Base-by-base conservation (phyloP, 2,888 invertebrate species). In the Cactoblastis cactorum region DNA sequence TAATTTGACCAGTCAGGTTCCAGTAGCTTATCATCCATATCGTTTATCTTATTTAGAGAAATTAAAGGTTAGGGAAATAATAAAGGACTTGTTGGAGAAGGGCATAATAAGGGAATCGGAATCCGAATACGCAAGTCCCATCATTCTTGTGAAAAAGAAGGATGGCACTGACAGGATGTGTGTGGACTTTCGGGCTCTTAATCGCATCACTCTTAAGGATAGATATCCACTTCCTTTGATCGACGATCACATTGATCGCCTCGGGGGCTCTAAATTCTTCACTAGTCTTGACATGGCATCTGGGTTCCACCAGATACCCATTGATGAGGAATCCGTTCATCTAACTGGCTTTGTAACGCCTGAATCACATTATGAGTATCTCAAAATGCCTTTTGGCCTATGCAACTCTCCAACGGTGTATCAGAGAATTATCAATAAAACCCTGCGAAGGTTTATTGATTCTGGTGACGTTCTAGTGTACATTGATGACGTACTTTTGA, bases 91-190 rank as follows among this genome's bases (percentile, higher is more conserved):
- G 2, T 9, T 14, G 3, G 49, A 49, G 1, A 49, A 49, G 11
- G 37, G 37, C 3, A 43, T 49, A 14, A 22, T 49, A 9, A 11
- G 41, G 32, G 34, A 43, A 11, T 49, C 49, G 19, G 9, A 22
- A 1, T 49, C 49, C 1, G 49, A 49, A 15, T 49, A 43, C 19
- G 14, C 49, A 2, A 49, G 49, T 12, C 49, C 49, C 3, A 49
- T 49, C 4, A 32, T 49, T 8, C 33, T 49, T 0, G 49, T 49
- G 1, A 49, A 49, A 19, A 49, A 49, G 19, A 39, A 49, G 33
- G 49, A n/a, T n/a, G n/a, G n/a, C n/a, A n/a, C n/a, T n/a, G n/a
- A n/a, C n/a, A n/a, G n/a, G n/a, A n/a, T n/a, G 49, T 22, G 49
- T 32, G 18, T 34, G 4, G 49, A 49, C 14, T 49, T 33, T 14